phyloP scores from a whole-genome alignment of 1,140 invertebrate genomes.

The Pseudachorutes palmiensis region DNA sequence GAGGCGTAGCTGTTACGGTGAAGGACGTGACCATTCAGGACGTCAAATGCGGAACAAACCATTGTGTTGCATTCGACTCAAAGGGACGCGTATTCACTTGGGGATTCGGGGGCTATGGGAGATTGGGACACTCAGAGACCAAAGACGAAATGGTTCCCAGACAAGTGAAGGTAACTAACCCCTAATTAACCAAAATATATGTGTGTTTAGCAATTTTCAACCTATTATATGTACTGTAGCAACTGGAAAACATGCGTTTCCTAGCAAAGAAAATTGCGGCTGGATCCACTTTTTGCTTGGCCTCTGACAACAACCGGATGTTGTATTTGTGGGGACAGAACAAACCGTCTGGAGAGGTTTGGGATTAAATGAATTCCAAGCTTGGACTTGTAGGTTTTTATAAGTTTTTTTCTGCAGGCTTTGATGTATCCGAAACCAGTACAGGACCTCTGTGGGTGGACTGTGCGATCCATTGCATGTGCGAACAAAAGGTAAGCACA shows the following conservation, averaged over 20 bases:
- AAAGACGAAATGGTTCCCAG: constrained; percentile 85
- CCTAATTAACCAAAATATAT: background rate
- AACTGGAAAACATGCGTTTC: constrained; percentile 12
- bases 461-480: constrained; percentile 70
- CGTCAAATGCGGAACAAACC: constrained; percentile 81
- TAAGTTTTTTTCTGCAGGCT: no score
- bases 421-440: constrained; percentile 95
- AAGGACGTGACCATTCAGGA: constrained; percentile 80
- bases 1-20: no score
- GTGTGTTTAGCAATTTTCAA: background rate
- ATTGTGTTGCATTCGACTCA: constrained; percentile 77
- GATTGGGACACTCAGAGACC: constrained; percentile 81
- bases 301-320: constrained; percentile 9
- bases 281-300: constrained; percentile 26
- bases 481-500: constrained; percentile 28
- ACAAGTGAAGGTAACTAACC: constrained; percentile 28
- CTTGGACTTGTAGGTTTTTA: no score
- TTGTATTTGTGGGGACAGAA: constrained; percentile 83
- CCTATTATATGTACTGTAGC: background rate
- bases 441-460: constrained; percentile 83
- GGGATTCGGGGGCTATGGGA: constrained; percentile 89
- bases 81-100: constrained; percentile 81
- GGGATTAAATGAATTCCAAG: constrained; percentile 1
- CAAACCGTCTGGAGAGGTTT: constrained; percentile 75
- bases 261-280: background rate